Conservation (phyloP, 2,113 vertebrate species). For the Vicugna pacos region DNA sequence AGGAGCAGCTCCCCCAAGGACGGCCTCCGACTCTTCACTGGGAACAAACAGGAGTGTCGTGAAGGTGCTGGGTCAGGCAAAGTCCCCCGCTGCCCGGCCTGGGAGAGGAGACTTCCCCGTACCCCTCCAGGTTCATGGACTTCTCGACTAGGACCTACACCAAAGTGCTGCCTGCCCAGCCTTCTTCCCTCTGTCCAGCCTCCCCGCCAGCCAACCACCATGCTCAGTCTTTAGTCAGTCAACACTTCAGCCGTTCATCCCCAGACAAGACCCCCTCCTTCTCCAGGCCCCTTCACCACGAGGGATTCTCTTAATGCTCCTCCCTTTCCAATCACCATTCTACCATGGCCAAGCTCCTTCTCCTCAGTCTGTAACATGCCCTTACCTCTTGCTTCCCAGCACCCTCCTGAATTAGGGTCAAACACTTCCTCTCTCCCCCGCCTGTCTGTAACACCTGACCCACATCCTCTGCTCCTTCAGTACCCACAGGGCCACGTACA, state of each 20-base stretch:
- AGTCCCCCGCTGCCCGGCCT: background rate
- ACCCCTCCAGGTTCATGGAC: background rate
- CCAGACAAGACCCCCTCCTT: background rate
- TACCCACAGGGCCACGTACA: background rate
- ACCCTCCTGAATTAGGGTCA: background rate
- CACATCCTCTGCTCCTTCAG: background rate
- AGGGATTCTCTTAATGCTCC: background rate
- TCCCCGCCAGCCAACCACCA: background rate
- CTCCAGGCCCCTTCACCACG: background rate
- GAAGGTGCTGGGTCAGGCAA: background rate
- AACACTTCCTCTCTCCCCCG: background rate
- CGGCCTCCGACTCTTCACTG: conserved; percentile 94
- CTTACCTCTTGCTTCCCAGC: conserved; percentile 17
- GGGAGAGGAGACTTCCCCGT: background rate
- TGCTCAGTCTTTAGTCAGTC: background rate
- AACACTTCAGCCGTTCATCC: background rate
- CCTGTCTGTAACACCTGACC: background rate
- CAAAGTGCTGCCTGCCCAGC: background rate
- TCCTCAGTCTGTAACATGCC: background rate
- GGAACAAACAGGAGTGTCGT: conserved; percentile 29
- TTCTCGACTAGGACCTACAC: conserved; percentile 7
- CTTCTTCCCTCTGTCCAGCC: background rate
- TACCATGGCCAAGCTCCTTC: conserved; percentile 1
- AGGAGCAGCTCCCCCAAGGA: conserved; percentile 96
- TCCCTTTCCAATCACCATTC: background rate